Evolutionary conservation across 2,797 vertebrate genomes (phyloP), one percentile per base, ranked within the genome.

Genomic region (Falco biarmicus): DNA sequence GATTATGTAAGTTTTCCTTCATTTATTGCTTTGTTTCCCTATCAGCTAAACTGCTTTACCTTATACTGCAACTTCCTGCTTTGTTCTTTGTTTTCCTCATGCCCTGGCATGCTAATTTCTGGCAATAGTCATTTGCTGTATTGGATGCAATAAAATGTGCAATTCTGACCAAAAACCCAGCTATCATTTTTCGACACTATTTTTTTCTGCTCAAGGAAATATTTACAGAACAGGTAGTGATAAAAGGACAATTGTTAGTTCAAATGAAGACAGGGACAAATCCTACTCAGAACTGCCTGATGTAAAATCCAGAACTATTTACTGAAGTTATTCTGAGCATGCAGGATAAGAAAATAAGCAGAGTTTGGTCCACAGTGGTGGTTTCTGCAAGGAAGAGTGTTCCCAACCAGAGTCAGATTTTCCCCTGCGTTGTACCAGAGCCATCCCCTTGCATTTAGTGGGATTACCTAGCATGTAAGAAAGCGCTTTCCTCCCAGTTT

Each of bases 1-100:
- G 99, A 99, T 99, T 95, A 99, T 99, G 99, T 99, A 98, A 99
- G 99, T 98, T 90, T 80, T 71, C 73, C 13, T 75, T 17, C 47
- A 8, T 71, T 90, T 63, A 20, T 54, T 68, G n/a, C 43, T 81
- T 48, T 10, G 3, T 59, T 90, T 71, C 32, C 15, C 50, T 63
- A 6, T 56, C 70, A 71, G 74, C 76, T 45, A 48, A 85, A 45
- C 26, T 28, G 34, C 18, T 76, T 90, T 74, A 70, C 69, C 70
- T 94, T 93, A 64, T 10, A 9, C 71, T 85, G 47, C 51, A 75
- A 89, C 66, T 82, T 90, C 82, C 43, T 66, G 48, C 91, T 95
- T 92, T 93, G 84, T 93, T 78, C 92, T 93, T 89, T 87, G 24
- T 79, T 92, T 90, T 85, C 26, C 83, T 51, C 63, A 3, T 29